Evolutionary conservation across 2,113 vertebrate genomes (phyloP).

Genomic region (Zootoca vivipara): DNA sequence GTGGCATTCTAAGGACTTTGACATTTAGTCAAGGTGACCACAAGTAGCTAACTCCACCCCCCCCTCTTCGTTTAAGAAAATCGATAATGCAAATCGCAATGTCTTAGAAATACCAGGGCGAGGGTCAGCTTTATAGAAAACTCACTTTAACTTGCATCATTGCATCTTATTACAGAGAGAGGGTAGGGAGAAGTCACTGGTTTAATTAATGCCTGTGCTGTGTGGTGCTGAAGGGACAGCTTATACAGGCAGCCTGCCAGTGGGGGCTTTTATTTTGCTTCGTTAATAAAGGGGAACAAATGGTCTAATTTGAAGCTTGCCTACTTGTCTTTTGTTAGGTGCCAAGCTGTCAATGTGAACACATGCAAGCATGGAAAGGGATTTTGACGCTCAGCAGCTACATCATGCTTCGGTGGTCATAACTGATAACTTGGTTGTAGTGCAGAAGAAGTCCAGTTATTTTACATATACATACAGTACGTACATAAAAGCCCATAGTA

Average conservation of each 20-base stretch:
- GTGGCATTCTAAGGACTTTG: conserved; percentile 48
- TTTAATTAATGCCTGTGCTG: conserved; percentile 31
- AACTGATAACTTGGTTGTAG: conserved; percentile 11
- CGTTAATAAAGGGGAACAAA: conserved; percentile 31
- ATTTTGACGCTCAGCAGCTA: conserved; percentile 41
- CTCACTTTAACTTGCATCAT: conserved; percentile 11
- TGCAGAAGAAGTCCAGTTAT: background rate
- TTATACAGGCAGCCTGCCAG: conserved; percentile 1
- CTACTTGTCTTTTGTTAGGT: conserved; percentile 33
- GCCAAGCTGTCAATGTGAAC: conserved; percentile 39
- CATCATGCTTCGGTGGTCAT: conserved; percentile 21
- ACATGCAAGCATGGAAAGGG: conserved; percentile 38
- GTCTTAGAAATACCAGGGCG: conserved; percentile 38
- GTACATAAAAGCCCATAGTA: background rate
- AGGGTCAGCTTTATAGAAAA: conserved; percentile 45
- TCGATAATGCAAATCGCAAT: conserved; percentile 52
- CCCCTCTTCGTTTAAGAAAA: background rate
- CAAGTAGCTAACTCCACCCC: conserved; percentile 33
- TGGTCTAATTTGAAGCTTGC: conserved; percentile 45
- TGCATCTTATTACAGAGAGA: conserved; percentile 26
- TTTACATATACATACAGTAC: background rate
- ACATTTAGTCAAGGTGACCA: conserved; percentile 61
- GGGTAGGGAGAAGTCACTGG: background rate
- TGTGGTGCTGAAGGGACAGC: conserved; percentile 26
- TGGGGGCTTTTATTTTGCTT: conserved; percentile 21